These are phyloP conservation scores for Bubalus kerabau DNA, from an alignment of 2,113 vertebrate genomes.

Conservation along the genomic window DNA sequence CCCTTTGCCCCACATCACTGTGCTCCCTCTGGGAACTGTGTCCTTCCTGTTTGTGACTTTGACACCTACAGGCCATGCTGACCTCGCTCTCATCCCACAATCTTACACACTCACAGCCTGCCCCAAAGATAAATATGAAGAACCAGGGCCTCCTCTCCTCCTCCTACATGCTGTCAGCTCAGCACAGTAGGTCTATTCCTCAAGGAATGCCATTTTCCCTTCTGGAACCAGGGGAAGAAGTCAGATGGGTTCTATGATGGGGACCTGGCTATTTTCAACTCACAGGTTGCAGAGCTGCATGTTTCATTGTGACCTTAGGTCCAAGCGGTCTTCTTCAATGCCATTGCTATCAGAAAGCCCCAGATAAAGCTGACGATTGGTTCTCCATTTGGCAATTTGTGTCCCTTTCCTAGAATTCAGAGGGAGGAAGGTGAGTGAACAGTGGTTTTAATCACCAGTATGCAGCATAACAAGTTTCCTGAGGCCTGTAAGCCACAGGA, in stretches of 20 bases:
- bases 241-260: not conserved
- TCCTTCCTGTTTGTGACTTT: not conserved
- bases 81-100: fast-evolving
- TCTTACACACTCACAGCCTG: not conserved
- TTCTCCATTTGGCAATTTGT: not conserved
- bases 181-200: not conserved
- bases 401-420: not conserved
- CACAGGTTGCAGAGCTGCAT: not conserved
- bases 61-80: not conserved
- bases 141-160: not conserved
- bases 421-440: not conserved
- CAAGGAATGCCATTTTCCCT: not conserved
- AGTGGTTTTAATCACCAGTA: not conserved
- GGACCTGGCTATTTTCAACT: not conserved
- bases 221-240: not conserved
- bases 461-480: not conserved
- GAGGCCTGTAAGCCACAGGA: no score
- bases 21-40: not conserved
- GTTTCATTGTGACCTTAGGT: not conserved
- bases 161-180: not conserved
- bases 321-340: not conserved
- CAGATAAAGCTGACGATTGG: not conserved
- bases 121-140: not conserved
- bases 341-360: not conserved
- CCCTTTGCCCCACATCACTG: not conserved